Conservation (phyloP, 2,113 vertebrate genomes). For the Strix uralensis region DNA sequence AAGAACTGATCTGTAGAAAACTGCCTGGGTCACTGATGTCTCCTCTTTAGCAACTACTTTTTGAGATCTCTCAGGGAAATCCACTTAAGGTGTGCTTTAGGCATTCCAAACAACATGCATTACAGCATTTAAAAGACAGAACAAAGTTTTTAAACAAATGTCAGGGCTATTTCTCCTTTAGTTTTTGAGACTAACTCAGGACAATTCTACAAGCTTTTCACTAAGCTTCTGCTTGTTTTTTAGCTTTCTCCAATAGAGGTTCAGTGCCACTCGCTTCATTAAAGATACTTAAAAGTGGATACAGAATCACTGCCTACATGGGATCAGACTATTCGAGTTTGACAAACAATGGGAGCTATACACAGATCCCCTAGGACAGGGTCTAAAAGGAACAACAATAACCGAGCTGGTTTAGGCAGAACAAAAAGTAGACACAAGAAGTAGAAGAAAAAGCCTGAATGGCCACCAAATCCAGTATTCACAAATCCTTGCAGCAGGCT, state of each 20-base stretch:
- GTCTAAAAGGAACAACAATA: not conserved
- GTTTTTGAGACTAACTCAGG: not conserved
- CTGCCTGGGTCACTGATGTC: not conserved
- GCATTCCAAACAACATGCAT: not conserved
- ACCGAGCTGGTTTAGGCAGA: not conserved
- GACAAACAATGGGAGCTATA: not conserved
- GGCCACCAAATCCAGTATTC: not conserved
- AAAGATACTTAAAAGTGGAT: not conserved
- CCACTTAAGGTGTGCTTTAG: not conserved
- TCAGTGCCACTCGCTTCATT: not conserved
- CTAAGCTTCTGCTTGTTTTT: not conserved
- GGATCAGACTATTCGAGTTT: not conserved
- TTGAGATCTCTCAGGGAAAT: not conserved
- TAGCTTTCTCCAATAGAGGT: not conserved
- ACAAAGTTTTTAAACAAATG: not conserved
- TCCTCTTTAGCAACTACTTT: not conserved
- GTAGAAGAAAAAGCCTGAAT: not conserved
- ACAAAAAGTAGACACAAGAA: not conserved
- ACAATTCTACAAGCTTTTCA: not conserved
- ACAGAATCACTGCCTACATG: not conserved
- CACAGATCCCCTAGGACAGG: not conserved
- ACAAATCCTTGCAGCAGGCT: not conserved
- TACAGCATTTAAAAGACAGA: not conserved
- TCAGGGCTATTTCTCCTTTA: not conserved
- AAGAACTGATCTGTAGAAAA: not conserved